Evolutionary conservation across 23 tunicate genomes (phyloP).

Genomic region (Oikopleura albicans): DNA sequence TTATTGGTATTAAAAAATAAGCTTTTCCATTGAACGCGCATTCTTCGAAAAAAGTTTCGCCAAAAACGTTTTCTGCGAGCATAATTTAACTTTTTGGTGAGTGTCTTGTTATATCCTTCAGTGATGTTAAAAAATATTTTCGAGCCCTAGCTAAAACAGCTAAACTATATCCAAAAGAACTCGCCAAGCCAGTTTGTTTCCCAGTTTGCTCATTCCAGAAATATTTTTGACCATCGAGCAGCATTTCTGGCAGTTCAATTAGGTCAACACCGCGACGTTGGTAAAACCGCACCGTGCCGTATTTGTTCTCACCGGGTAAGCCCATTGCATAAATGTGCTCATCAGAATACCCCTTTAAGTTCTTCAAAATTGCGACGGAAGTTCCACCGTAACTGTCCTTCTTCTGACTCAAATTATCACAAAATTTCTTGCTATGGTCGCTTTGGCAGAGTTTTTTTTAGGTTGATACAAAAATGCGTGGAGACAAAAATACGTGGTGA

Average conservation of each 20-base stretch:
- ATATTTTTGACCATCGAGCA: neutral
- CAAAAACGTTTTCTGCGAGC: neutral
- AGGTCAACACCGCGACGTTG: neutral
- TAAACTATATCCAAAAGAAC: conserved; percentile 9
- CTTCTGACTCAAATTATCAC: neutral
- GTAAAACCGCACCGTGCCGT: neutral
- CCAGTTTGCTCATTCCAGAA: neutral
- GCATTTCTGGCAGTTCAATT: neutral
- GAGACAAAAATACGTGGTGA: no score
- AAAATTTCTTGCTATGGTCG: no score
- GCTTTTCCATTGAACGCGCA: no score
- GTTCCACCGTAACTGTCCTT: neutral
- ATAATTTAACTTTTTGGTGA: neutral
- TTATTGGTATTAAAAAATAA: no score
- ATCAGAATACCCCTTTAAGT: neutral
- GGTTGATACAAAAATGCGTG: no score
- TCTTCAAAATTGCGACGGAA: neutral
- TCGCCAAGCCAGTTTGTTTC: neutral
- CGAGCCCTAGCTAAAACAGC: no score
- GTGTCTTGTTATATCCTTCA: no score
- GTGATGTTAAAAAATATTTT: no score
- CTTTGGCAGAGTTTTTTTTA: no score
- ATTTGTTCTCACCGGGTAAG: neutral
- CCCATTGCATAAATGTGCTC: neutral
- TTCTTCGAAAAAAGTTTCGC: neutral